Conservation (phyloP, 2,888 invertebrate genomes). For the Heliconius charithonia region DNA sequence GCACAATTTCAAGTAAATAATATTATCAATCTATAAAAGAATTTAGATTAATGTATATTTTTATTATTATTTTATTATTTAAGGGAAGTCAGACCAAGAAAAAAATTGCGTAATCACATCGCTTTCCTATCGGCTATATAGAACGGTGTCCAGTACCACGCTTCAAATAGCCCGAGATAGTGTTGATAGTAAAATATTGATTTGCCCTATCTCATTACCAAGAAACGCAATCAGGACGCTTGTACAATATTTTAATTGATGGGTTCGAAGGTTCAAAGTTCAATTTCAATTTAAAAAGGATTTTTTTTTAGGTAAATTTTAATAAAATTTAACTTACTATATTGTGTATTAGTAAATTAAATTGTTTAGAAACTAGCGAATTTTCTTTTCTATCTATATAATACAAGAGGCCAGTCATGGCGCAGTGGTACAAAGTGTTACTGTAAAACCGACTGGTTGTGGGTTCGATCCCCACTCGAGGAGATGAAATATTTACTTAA, state of each 20-base stretch:
- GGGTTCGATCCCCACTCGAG: too few species aligned
- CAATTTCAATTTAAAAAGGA: neutral
- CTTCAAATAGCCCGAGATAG: conserved; percentile 56
- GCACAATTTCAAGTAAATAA: too few species aligned
- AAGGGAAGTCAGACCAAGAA: neutral
- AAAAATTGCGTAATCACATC: conserved; percentile 22
- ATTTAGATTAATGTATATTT: neutral
- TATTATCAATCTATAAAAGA: too few species aligned
- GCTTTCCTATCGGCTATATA: conserved; percentile 51
- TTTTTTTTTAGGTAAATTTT: too few species aligned
- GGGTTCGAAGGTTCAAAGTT: conserved; percentile 1
- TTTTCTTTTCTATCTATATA: neutral
- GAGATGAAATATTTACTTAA: too few species aligned
- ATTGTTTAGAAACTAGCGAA: neutral
- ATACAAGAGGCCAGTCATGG: too few species aligned
- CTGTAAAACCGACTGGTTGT: too few species aligned
- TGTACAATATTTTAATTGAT: conserved; percentile 17
- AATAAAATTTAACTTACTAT: too few species aligned
- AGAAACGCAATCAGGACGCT: conserved; percentile 54
- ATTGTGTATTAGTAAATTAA: too few species aligned
- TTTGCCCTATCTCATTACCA: conserved; percentile 57
- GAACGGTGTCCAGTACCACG: conserved; percentile 52
- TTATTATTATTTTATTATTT: neutral
- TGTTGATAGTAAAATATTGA: conserved; percentile 57
- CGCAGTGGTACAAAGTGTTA: too few species aligned